Conservation (phyloP, 30 jellyfish, hydroid and myxozoan species). For the Mastigias papua region DNA sequence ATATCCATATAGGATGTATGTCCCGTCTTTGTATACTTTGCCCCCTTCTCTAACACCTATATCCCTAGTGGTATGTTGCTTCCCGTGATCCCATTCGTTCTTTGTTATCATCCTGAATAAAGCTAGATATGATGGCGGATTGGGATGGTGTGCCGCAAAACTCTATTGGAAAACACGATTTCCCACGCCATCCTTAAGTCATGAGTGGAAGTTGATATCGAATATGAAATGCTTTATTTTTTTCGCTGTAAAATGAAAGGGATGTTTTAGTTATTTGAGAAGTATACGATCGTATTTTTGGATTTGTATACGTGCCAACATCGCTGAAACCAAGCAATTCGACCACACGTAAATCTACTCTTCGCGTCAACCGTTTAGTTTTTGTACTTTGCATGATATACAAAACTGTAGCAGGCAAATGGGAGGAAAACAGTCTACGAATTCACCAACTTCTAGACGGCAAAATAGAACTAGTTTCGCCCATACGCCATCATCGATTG, state of each 20-base stretch:
- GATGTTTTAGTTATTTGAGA: not conserved
- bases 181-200: not conserved
- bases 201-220: not conserved
- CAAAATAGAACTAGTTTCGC: slow-evolving; percentile 33
- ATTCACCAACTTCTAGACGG: slow-evolving; percentile 52
- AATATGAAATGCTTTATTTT: not conserved
- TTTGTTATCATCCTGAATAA: slow-evolving; percentile 59
- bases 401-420: slow-evolving; percentile 1
- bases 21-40: not conserved
- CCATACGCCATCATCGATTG: slow-evolving; percentile 29
- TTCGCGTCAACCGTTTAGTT: not conserved
- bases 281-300: not conserved
- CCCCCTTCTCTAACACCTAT: not conserved
- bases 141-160: not conserved
- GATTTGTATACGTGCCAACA: not conserved
- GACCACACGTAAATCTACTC: not conserved
- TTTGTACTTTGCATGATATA: not conserved
- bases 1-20: too few relatives aligned
- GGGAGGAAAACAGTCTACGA: slow-evolving; percentile 75
- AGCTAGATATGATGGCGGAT: slow-evolving; percentile 52
- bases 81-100: slow-evolving; percentile 64
- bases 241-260: not conserved
- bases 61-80: not conserved
- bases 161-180: not conserved
- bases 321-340: too few relatives aligned